These are phyloP conservation scores for Zaprionus vittiger DNA, from an alignment of 1,140 invertebrate species.

Conservation along the genomic window DNA sequence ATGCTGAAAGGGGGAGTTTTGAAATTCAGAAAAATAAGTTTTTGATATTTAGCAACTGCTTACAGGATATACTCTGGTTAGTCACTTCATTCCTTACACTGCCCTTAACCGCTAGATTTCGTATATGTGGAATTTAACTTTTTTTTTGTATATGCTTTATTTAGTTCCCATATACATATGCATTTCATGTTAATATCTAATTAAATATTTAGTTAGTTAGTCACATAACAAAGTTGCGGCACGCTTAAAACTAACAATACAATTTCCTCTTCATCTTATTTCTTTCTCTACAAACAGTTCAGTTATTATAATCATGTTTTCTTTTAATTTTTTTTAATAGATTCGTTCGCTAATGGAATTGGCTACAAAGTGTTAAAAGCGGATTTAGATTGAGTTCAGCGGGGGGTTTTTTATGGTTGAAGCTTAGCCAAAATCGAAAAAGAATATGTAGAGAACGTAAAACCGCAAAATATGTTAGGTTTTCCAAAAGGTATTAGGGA, in stretches of 20 bases:
- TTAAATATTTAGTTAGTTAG: slow-evolving; percentile 70
- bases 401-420: slow-evolving; percentile 8
- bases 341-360: slow-evolving; percentile 20
- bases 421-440: slow-evolving; percentile 14
- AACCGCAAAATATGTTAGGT: slow-evolving; percentile 6
- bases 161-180: slow-evolving; percentile 26
- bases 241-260: slow-evolving; percentile 70
- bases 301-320: slow-evolving; percentile 5
- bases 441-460: slow-evolving; percentile 14
- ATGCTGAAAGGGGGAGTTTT: neutral
- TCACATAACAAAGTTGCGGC: slow-evolving; percentile 77
- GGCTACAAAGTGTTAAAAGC: slow-evolving; percentile 26
- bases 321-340: neutral
- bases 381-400: neutral
- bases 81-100: neutral
- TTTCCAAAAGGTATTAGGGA: slow-evolving; percentile 6
- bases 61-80: slow-evolving; percentile 27
- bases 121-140: slow-evolving; percentile 22
- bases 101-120: slow-evolving; percentile 16
- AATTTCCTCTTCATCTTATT: slow-evolving; percentile 32
- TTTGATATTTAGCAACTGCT: neutral
- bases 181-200: slow-evolving; percentile 67
- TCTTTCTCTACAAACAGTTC: slow-evolving; percentile 18
- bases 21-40: neutral
- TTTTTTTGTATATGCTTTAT: slow-evolving; percentile 24